Conservation (phyloP, 2,888 invertebrate genomes). For the Acrobasis consociella region DNA sequence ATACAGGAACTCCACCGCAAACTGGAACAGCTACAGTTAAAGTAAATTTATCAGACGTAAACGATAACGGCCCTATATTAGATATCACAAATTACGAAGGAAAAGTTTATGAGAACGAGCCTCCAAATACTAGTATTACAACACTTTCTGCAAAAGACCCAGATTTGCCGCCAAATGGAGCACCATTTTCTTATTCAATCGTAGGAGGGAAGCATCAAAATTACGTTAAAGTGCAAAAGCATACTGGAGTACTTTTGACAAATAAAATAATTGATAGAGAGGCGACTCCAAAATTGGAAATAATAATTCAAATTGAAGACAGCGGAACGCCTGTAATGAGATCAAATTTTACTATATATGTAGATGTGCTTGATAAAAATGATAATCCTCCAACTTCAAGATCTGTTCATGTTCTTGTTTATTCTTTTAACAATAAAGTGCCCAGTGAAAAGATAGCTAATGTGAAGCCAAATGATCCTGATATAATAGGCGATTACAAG, state of each 20-base stretch:
- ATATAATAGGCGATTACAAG: conserved; percentile 93
- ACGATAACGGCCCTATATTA: conserved; percentile 95
- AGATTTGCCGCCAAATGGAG: conserved; percentile 94
- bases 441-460: conserved; percentile 94
- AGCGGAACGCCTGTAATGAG: conserved; percentile 92
- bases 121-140: conserved; percentile 91
- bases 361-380: conserved; percentile 93
- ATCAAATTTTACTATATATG: conserved; percentile 89
- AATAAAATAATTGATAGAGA: conserved; percentile 93
- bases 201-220: conserved; percentile 90
- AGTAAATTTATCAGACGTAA: conserved; percentile 92
- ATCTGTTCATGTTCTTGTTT: conserved; percentile 90
- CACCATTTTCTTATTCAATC: conserved; percentile 92
- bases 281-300: conserved; percentile 87
- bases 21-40: conserved; percentile 94
- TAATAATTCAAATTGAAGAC: conserved; percentile 93
- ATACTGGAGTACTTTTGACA: conserved; percentile 91
- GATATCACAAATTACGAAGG: conserved; percentile 88
- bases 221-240: conserved; percentile 89
- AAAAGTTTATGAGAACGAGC: conserved; percentile 93
- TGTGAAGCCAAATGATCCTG: conserved; percentile 95
- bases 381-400: conserved; percentile 94
- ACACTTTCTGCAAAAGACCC: conserved; percentile 94
- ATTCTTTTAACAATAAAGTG: conserved; percentile 88
- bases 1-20: conserved; percentile 94